Evolutionary conservation across 2,888 invertebrate species (phyloP), one percentile per base, ranked within the genome.

Genomic region (Embidobia sp.): DNA sequence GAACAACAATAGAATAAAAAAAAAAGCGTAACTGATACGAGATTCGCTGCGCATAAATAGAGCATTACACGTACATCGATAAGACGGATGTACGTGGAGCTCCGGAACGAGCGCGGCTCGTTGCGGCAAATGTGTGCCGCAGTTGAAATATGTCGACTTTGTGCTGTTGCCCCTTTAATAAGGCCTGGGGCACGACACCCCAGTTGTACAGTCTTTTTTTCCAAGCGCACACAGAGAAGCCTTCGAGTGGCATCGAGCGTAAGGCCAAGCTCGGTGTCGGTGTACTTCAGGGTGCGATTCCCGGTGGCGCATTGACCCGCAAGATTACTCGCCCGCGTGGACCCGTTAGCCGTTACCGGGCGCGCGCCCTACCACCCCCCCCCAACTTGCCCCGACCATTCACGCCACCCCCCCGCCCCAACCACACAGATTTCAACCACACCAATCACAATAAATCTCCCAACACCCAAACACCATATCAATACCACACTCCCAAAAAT

Each of bases 231-330:
- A 18, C 16, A 26, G 55, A 40, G 64, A 73, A 66, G 66, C 73
- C 57, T 49, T 49, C 51, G 66, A 66, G 57, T 64, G 49, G 59
- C 73, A 33, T 44, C 48, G 40, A 63, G 53, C 53, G 31, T 46
- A 48, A 44, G 63, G 53, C 48, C 48, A 55, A 29, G 46, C 44
- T 40, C 46, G 49, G 31, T 51, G 55, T 44, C 61, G 57, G 27
- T 49, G 46, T 22, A 57, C 64, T 64, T 42, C 53, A 35, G 49
- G 29, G 27, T 42, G 48, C 27, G 57, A 66, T 73, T 66, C 51
- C 51, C 66, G 51, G 66, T 59, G 51, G 74, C 74, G 74, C 74
- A 66, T 66, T 66, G 74, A 74, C 74, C 74, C 49, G 66, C 64
- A 74, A 74, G 49, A 74, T 66, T 49, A 64, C 37, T 74, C 59